Evolutionary conservation across 2,113 vertebrate species (phyloP), one percentile per base, ranked within the genome.

Genomic region (Muntiacus muntjak): DNA sequence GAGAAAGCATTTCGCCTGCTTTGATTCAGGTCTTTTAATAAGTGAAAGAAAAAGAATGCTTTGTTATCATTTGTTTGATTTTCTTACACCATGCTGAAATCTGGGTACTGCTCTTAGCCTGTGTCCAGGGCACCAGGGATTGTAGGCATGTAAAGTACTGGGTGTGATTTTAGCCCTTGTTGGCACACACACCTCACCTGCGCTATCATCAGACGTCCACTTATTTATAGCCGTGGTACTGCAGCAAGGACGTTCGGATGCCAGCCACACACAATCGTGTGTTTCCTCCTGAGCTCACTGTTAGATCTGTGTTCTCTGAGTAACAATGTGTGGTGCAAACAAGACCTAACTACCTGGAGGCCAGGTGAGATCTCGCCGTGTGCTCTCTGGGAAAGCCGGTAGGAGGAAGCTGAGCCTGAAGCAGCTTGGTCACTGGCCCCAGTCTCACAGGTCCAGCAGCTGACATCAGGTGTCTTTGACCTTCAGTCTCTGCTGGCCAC

Each of bases 291-390:
- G 57, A 50, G 33, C 64, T 64, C 26, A 33, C 1, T 23, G 36
- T 90, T 74, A 87, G 83, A 78, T 26, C 14, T 23, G 1, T 15
- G 33, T 6, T 93, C 28, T n/a, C 2, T 14, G 40, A 71, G 36
- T 45, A 43, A 54, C 6, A 3, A 1, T 33, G 3, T 91, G 17
- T 19, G 2, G 19, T 52, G 30, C 26, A 43, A 25, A 30, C 8
- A 2, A 4, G 2, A 6, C 45, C 60, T 33, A 28, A 6, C 12
- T 6, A 13, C 64, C 15, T 9, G 0, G 0, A 78, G 64, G 11
- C 54, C 0, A 1, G 19, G 7, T 2, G 19, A n/a, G 30, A 0
- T 19, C n/a, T n/a, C 1, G 0, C 12, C 45, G 1, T 2, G 40
- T 17, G 28, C 60, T 12, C 3, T 2, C n/a, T 26, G 2, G 15